Evolutionary conservation across 2,113 vertebrate species (phyloP).

Genomic region (Scytalopus superciliaris): DNA sequence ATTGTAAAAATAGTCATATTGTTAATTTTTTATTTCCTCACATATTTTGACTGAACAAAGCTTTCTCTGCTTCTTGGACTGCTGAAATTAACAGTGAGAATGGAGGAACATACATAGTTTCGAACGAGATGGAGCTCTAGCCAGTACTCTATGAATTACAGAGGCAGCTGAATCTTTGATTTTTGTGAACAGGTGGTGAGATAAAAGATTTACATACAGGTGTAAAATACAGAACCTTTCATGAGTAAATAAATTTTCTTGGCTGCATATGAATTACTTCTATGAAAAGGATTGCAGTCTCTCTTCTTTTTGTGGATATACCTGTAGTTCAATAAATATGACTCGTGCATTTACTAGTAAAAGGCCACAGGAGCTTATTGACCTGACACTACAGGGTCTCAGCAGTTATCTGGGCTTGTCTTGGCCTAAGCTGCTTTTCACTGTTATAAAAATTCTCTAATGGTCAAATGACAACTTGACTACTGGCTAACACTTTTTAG

Average conservation of each 20-base stretch:
- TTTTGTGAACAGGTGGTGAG: background rate
- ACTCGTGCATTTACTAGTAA: background rate
- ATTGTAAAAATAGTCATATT: background rate
- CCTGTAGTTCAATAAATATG: background rate
- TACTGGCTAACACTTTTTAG: background rate
- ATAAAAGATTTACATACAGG: background rate
- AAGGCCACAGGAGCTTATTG: background rate
- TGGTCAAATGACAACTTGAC: background rate
- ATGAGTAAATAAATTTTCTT: background rate
- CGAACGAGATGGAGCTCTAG: background rate
- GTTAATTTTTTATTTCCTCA: rapidly evolving
- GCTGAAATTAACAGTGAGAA: background rate
- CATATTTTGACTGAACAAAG: background rate
- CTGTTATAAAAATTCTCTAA: background rate
- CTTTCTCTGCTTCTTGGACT: background rate
- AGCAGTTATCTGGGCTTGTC: background rate
- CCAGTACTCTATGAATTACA: background rate
- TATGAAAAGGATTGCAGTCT: background rate
- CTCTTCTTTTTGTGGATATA: background rate
- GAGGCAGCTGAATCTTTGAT: background rate
- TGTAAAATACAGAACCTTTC: background rate
- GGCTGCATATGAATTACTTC: background rate
- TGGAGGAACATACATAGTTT: background rate
- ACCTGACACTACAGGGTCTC: background rate
- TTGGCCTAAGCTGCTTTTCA: background rate